Conservation (phyloP, 2,797 vertebrate genomes). For the Pogonophryne albipinna region DNA sequence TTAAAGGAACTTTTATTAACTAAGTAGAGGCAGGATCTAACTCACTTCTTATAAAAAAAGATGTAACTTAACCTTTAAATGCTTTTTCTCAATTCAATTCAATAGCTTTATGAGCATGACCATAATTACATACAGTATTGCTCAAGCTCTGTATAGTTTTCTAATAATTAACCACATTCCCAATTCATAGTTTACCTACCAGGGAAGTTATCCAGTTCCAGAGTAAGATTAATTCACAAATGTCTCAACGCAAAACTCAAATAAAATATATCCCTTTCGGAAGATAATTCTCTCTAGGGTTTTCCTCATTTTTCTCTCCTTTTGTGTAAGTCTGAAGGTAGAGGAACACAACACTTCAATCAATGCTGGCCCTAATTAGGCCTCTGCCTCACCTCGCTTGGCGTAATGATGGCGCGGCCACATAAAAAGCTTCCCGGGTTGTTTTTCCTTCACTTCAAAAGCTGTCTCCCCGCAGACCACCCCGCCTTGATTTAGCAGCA, state of each 20-base stretch:
- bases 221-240: neutral
- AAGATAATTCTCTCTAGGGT: neutral
- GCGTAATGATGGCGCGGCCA: slow-evolving; percentile 56
- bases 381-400: slow-evolving; percentile 55
- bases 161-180: neutral
- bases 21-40: too few species aligned
- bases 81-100: too few species aligned
- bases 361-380: slow-evolving; percentile 66
- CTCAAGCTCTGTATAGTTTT: too few species aligned
- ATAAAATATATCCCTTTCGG: neutral
- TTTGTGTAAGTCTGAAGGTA: slow-evolving; percentile 5
- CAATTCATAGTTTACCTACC: neutral
- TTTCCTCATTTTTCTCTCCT: slow-evolving; percentile 23
- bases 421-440: slow-evolving; percentile 64
- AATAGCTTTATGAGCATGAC: too few species aligned
- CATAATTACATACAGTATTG: too few species aligned
- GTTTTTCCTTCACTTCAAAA: slow-evolving; percentile 68
- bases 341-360: slow-evolving; percentile 58
- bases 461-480: slow-evolving; percentile 50
- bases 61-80: too few species aligned
- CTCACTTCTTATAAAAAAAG: too few species aligned
- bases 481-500: slow-evolving; percentile 46
- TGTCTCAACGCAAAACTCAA: neutral
- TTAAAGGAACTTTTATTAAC: too few species aligned
- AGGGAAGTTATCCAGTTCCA: neutral